These are phyloP conservation scores for Phoeniculus purpureus DNA, from an alignment of 2,797 vertebrate genomes.

Conservation along the genomic window DNA sequence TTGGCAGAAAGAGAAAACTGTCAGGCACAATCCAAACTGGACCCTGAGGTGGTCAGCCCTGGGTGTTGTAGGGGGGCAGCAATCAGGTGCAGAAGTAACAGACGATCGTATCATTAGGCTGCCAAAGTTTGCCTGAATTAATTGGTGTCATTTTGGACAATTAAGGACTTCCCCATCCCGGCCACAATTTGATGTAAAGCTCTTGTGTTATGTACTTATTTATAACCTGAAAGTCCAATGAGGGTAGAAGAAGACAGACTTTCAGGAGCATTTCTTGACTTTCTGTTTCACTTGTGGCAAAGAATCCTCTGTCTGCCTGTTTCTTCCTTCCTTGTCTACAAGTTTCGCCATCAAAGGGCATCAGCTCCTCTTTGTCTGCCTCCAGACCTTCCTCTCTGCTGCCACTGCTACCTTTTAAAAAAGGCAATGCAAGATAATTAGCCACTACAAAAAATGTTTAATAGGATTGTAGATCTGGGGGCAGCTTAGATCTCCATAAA, in stretches of 20 bases:
- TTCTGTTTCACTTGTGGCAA: not conserved
- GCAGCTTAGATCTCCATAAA: constrained; percentile 70
- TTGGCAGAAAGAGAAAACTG: not conserved
- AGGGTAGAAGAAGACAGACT: not conserved
- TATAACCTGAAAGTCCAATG: not conserved
- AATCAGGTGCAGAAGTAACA: not conserved
- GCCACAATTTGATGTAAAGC: not conserved
- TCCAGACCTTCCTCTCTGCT: constrained; percentile 42
- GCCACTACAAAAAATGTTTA: constrained; percentile 60
- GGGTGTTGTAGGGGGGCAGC: not conserved
- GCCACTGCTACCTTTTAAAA: constrained; percentile 56
- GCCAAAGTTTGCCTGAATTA: not conserved
- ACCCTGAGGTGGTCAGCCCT: not conserved
- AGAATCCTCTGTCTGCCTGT: not conserved
- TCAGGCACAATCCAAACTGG: not conserved
- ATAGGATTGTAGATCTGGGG: constrained; percentile 61
- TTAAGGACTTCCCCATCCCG: not conserved
- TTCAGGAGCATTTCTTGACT: not conserved
- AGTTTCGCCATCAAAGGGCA: not conserved
- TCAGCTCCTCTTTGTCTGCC: constrained; percentile 34
- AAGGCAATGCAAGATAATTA: constrained; percentile 67
- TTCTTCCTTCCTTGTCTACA: not conserved
- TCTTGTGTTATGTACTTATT: not conserved
- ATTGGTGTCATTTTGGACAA: not conserved
- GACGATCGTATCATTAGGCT: not conserved